A percentile compares a stretch with the other conserved stretches of the same genome.
Conservation (phyloP, 1,140 invertebrate genomes). For the Pogonomyrmex barbatus region DNA sequence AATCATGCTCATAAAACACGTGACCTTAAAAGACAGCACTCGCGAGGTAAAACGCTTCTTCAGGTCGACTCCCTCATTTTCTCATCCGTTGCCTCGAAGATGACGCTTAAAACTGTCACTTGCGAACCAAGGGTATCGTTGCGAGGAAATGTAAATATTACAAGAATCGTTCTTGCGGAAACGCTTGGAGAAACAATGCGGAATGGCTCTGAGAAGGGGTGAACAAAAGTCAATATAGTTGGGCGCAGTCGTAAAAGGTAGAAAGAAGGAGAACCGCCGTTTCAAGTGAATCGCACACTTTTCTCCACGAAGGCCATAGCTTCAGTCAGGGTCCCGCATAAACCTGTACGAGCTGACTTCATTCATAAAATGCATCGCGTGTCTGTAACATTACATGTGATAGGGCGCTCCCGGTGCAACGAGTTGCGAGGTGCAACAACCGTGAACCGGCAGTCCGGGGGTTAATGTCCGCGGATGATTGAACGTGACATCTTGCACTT, state of each 20-base stretch:
- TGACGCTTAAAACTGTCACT: conserved; percentile 47
- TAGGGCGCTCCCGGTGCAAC: conserved; percentile 34
- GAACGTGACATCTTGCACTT: conserved; percentile 58
- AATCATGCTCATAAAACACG: conserved; percentile 22
- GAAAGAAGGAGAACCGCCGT: background rate
- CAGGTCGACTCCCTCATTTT: conserved; percentile 28
- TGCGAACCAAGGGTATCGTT: conserved; percentile 32
- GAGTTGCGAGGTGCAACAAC: conserved; percentile 57
- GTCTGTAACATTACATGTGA: conserved; percentile 58
- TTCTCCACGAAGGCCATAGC: conserved; percentile 40
- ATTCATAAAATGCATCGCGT: conserved; percentile 65
- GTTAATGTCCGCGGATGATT: conserved; percentile 56
- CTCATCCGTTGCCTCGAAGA: conserved; percentile 24
- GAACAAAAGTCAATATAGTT: conserved; percentile 47
- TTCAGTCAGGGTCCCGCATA: conserved; percentile 4
- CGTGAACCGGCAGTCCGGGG: conserved; percentile 45
- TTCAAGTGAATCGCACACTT: conserved; percentile 50
- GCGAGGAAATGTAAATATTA: conserved; percentile 53
- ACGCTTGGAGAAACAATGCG: conserved; percentile 49
- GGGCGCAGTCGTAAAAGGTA: conserved; percentile 43
- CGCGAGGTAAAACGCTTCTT: conserved; percentile 16
- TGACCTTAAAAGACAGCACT: conserved; percentile 10
- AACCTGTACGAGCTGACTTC: conserved; percentile 43
- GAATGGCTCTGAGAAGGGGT: conserved; percentile 37
- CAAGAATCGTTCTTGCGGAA: conserved; percentile 26